Evolutionary conservation across 2,888 invertebrate genomes (phyloP).

Genomic region (Morpho achilles): DNA sequence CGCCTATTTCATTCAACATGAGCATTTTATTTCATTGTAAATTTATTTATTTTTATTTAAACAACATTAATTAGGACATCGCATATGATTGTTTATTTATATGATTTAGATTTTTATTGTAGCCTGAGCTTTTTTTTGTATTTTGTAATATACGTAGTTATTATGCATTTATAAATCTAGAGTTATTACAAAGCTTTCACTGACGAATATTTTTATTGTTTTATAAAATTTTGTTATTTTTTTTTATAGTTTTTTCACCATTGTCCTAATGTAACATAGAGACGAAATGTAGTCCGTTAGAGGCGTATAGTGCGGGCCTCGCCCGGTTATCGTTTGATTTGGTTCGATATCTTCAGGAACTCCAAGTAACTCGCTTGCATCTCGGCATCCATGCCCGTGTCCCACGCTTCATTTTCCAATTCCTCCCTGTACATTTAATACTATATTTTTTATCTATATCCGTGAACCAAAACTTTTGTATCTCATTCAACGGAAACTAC

Average conservation of each 20-base stretch:
- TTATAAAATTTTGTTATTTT: slow-evolving; percentile 61
- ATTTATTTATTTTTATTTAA: slow-evolving; percentile 29
- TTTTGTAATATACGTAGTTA: slow-evolving; percentile 14
- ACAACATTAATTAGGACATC: slow-evolving; percentile 26
- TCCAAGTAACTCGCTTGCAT: slow-evolving; percentile 75
- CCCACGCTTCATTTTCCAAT: slow-evolving; percentile 72
- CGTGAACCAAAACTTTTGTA: too few relatives aligned
- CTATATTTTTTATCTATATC: too few relatives aligned
- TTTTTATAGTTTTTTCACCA: slow-evolving; percentile 33
- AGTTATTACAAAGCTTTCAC: slow-evolving; percentile 32
- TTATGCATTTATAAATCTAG: slow-evolving; percentile 18
- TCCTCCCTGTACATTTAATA: slow-evolving; percentile 57
- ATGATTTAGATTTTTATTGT: slow-evolving; percentile 13
- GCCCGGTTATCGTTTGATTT: slow-evolving; percentile 73
- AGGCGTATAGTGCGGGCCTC: slow-evolving; percentile 38
- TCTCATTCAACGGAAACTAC: too few relatives aligned
- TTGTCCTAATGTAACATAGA: slow-evolving; percentile 30
- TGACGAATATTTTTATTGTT: slow-evolving; percentile 62
- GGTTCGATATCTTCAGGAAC: slow-evolving; percentile 75
- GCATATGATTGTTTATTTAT: slow-evolving; percentile 12
- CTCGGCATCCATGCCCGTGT: slow-evolving; percentile 74
- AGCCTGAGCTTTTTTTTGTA: background rate
- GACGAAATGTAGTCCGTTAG: slow-evolving; percentile 54
- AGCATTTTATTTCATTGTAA: slow-evolving; percentile 18
- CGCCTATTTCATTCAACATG: slow-evolving; percentile 7